phyloP scores from a whole-genome alignment of 1,140 invertebrate genomes.

The Halesus radiatus region DNA sequence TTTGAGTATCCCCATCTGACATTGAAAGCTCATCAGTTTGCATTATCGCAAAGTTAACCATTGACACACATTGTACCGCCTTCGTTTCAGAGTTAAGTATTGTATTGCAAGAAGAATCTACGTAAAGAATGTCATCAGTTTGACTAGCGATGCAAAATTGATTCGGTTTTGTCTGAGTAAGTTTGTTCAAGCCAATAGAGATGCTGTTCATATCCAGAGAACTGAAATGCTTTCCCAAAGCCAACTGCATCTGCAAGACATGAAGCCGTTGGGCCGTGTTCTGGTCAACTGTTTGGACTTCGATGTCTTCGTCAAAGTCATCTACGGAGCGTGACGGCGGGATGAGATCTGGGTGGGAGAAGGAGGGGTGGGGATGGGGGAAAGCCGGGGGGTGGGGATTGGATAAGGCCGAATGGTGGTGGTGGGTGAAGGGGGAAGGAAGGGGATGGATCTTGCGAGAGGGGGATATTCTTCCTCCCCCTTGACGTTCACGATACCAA shows the following conservation, averaged over 20 bases:
- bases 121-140: constrained; percentile 63
- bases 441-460: constrained; percentile 56
- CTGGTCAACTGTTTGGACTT: constrained; percentile 58
- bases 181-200: constrained; percentile 63
- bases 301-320: constrained; percentile 56
- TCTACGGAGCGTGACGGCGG: constrained; percentile 57
- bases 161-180: constrained; percentile 63
- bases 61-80: constrained; percentile 60
- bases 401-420: constrained; percentile 45
- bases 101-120: constrained; percentile 65
- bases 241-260: constrained; percentile 65
- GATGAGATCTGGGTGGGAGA: constrained; percentile 60
- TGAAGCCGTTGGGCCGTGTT: constrained; percentile 60
- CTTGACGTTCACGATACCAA: constrained; percentile 66
- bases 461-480: constrained; percentile 62
- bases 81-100: constrained; percentile 63
- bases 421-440: constrained; percentile 44
- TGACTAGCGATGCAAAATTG: constrained; percentile 63
- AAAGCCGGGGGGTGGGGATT: constrained; percentile 46
- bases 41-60: constrained; percentile 54
- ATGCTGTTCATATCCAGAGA: constrained; percentile 63
- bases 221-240: constrained; percentile 64
- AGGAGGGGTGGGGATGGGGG: constrained; percentile 56
- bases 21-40: constrained; percentile 64
- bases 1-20: constrained; percentile 64